Percentiles rank a stretch among this genome's conserved stretches.
Evolutionary conservation across 2,888 invertebrate species (phyloP).

Genomic region (Meganola albula): DNA sequence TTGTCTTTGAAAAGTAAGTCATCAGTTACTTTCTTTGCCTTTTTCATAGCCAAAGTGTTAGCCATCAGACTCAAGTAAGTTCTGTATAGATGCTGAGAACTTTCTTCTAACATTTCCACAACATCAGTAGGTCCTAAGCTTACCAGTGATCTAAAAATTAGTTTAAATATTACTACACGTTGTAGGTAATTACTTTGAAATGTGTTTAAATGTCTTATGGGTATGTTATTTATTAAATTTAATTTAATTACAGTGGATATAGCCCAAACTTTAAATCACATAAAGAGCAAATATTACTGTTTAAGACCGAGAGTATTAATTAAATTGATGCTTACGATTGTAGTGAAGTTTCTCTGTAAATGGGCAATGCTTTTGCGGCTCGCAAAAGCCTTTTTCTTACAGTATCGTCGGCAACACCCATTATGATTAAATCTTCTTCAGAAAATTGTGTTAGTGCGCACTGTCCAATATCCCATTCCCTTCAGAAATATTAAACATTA

Average conservation of each 20-base stretch:
- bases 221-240: too few species aligned
- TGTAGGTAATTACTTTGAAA: too few species aligned
- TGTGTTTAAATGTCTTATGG: too few species aligned
- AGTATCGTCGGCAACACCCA: constrained; percentile 55
- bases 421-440: constrained; percentile 59
- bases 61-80: constrained; percentile 62
- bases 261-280: too few species aligned
- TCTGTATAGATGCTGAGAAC: constrained; percentile 59
- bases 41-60: constrained; percentile 55
- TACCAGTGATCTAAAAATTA: constrained; percentile 22
- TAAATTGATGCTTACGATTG: constrained; percentile 33
- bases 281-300: too few species aligned
- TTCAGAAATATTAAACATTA: constrained; percentile 24
- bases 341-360: constrained; percentile 44
- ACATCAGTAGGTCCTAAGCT: constrained; percentile 50
- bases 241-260: too few species aligned
- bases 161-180: too few species aligned
- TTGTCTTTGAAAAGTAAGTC: constrained; percentile 57
- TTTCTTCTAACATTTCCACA: constrained; percentile 56
- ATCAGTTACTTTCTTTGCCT: constrained; percentile 50
- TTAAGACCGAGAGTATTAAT: too few species aligned
- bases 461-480: constrained; percentile 64
- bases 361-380: constrained; percentile 59
- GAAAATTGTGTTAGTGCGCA: constrained; percentile 57
- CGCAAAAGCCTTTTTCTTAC: constrained; percentile 52